Evolutionary conservation across 1,140 invertebrate genomes (phyloP).

Genomic region (Bombus fervidus): DNA sequence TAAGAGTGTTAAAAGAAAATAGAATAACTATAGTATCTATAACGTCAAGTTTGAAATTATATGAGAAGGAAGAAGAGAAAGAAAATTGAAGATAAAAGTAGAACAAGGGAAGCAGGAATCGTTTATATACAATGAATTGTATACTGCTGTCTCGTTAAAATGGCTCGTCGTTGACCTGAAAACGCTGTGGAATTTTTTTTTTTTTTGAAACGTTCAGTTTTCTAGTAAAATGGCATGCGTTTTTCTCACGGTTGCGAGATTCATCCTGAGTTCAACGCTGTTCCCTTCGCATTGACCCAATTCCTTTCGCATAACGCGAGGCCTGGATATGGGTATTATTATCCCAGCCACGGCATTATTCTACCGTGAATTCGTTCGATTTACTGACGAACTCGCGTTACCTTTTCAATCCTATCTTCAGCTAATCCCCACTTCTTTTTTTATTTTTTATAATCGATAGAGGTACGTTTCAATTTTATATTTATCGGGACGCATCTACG

Average conservation of each 20-base stretch:
- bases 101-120: not conserved
- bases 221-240: not conserved
- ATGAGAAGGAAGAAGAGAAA: not conserved
- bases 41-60: not conserved
- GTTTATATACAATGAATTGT: not conserved
- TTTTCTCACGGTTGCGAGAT: not conserved
- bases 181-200: not conserved
- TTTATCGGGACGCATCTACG: not conserved
- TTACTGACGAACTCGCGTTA: not conserved
- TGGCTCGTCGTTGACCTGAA: constrained; percentile 11
- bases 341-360: constrained; percentile 23
- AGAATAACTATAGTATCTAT: too few species aligned
- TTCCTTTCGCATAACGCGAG: constrained; percentile 33
- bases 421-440: not conserved
- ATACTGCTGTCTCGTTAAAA: not conserved
- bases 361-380: constrained; percentile 2
- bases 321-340: constrained; percentile 41
- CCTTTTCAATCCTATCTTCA: not conserved
- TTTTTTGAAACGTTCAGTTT: not conserved
- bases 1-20: not conserved
- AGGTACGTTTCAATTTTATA: not conserved
- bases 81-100: not conserved
- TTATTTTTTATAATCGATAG: not conserved
- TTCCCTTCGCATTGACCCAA: constrained; percentile 51
- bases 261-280: not conserved